Conservation (phyloP, 2,888 invertebrate species). For the Pterobdella sp. region DNA sequence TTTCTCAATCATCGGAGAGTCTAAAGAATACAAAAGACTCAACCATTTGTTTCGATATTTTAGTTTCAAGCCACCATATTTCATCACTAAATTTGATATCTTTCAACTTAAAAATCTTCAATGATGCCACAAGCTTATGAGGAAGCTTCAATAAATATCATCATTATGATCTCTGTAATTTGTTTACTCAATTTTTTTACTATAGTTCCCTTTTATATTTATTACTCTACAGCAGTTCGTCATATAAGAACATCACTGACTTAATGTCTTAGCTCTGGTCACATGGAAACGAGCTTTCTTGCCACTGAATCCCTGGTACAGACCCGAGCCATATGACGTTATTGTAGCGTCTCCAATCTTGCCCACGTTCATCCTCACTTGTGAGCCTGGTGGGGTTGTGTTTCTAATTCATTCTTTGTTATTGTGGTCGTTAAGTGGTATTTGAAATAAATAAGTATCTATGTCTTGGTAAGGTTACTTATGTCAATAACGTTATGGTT, state of each 20-base stretch:
- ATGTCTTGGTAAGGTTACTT: neutral
- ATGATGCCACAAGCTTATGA: too few species aligned
- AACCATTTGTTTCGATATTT: too few species aligned
- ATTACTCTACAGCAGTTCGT: too few species aligned
- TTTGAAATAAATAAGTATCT: neutral
- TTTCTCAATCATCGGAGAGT: too few species aligned
- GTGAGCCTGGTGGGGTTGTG: conserved; percentile 19
- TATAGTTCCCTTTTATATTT: neutral
- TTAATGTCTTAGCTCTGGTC: conserved; percentile 62
- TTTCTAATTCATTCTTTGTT: neutral
- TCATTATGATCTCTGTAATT: too few species aligned
- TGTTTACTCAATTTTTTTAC: neutral
- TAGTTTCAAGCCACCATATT: too few species aligned
- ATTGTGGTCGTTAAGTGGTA: neutral
- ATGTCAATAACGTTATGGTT: too few species aligned
- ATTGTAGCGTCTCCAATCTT: conserved; percentile 58
- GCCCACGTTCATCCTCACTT: conserved; percentile 55
- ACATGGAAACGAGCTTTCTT: conserved; percentile 89
- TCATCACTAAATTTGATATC: too few species aligned
- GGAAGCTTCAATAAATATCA: too few species aligned
- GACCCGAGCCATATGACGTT: conserved; percentile 87
- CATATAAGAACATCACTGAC: conserved; percentile 13
- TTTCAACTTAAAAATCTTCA: too few species aligned
- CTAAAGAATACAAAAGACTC: too few species aligned
- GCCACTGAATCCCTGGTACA: conserved; percentile 82